These are phyloP conservation scores for Ondatra zibethicus DNA, from an alignment of 2,113 vertebrate species.

Conservation along the genomic window DNA sequence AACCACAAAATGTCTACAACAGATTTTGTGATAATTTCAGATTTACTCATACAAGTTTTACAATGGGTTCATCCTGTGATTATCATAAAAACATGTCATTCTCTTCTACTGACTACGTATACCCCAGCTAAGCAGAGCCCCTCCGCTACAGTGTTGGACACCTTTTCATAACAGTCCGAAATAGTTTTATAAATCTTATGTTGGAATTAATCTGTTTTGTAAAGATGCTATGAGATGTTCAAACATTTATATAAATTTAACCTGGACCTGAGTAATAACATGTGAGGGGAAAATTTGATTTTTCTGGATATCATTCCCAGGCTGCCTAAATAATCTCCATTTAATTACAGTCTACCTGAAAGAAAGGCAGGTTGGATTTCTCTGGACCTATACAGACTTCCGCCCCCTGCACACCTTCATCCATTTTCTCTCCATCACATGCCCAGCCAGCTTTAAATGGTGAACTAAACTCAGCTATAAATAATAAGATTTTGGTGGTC, in stretches of 20 bases:
- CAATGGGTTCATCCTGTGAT: neutral
- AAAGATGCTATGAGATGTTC: constrained; percentile 5
- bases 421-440: neutral
- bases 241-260: constrained; percentile 14
- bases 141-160: neutral
- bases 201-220: constrained; percentile 1
- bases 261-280: neutral
- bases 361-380: neutral
- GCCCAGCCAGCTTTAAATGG: neutral
- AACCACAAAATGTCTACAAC: constrained; percentile 17
- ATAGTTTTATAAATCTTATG: neutral
- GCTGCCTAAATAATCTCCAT: neutral
- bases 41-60: neutral
- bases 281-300: neutral
- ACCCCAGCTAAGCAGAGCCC: neutral
- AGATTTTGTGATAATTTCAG: neutral
- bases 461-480: neutral
- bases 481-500: neutral
- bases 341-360: neutral
- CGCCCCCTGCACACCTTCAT: neutral
- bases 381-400: neutral
- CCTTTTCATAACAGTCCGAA: neutral
- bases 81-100: neutral
- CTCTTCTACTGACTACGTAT: neutral
- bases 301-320: neutral